A percentile compares a stretch with the other conserved stretches of the same genome.
Evolutionary conservation across 2,888 invertebrate species (phyloP).

Genomic region (Tachystola acroxantha): DNA sequence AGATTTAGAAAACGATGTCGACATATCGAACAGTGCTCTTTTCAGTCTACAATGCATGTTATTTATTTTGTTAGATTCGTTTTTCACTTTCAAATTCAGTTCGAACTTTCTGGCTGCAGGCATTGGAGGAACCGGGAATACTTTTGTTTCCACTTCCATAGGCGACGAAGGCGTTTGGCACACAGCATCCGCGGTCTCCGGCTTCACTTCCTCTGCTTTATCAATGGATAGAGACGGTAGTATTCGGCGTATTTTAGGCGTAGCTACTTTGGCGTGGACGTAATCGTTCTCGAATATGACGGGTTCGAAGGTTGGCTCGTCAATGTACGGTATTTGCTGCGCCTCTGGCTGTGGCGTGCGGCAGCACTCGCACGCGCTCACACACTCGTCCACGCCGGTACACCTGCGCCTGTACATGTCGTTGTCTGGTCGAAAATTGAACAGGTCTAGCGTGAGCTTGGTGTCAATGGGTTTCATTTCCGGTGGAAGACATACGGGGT

Average conservation of each 20-base stretch:
- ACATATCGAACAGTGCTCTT: slow-evolving; percentile 50
- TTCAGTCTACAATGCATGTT: slow-evolving; percentile 52
- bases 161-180: slow-evolving; percentile 59
- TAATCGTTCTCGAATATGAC: slow-evolving; percentile 63
- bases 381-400: slow-evolving; percentile 60
- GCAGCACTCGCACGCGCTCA: slow-evolving; percentile 67
- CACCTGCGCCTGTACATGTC: slow-evolving; percentile 47
- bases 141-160: slow-evolving; percentile 26
- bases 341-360: slow-evolving; percentile 65
- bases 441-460: slow-evolving; percentile 55
- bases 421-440: slow-evolving; percentile 37
- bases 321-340: slow-evolving; percentile 64
- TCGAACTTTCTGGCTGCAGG: slow-evolving; percentile 37
- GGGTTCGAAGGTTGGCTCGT: slow-evolving; percentile 65
- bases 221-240: slow-evolving; percentile 64
- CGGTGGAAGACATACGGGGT: slow-evolving; percentile 50
- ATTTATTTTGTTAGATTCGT: slow-evolving; percentile 41
- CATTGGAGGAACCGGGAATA: slow-evolving; percentile 15
- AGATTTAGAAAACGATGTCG: slow-evolving; percentile 55
- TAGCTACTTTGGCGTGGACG: slow-evolving; percentile 40
- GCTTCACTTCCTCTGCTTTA: slow-evolving; percentile 43
- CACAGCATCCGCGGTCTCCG: slow-evolving; percentile 54
- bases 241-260: slow-evolving; percentile 63
- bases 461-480: slow-evolving; percentile 64
- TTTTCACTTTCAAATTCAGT: slow-evolving; percentile 45